phyloP scores from a whole-genome alignment of 1,140 invertebrate species.

The Leptinotarsa undecemlineata region DNA sequence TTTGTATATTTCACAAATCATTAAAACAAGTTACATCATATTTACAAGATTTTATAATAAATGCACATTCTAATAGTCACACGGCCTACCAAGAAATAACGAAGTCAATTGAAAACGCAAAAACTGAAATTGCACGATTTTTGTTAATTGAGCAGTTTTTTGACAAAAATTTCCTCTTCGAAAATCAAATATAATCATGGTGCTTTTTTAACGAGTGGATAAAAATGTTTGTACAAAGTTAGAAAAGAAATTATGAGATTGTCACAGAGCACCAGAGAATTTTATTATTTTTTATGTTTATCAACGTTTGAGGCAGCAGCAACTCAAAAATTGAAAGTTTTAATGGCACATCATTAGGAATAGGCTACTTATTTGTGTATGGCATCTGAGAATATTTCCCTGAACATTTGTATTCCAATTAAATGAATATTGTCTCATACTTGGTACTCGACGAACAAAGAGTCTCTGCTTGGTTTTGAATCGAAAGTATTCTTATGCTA shows the following conservation, averaged over 20 bases:
- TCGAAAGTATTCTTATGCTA: not conserved
- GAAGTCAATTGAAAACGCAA: constrained; percentile 27
- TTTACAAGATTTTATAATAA: constrained; percentile 45
- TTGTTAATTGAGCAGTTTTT: constrained; percentile 40
- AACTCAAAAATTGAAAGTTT: not conserved
- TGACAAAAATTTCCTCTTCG: not conserved
- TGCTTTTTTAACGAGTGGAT: constrained; percentile 41
- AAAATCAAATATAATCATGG: constrained; percentile 25
- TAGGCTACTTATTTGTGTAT: not conserved
- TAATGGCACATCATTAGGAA: not conserved
- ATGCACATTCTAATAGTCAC: constrained; percentile 52
- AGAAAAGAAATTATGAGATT: constrained; percentile 12
- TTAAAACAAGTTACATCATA: constrained; percentile 28
- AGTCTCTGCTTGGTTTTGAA: not conserved
- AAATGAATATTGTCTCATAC: not conserved
- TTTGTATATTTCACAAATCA: constrained; percentile 24
- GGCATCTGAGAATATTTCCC: not conserved
- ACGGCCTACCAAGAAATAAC: constrained; percentile 42
- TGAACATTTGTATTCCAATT: not conserved
- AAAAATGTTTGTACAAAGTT: constrained; percentile 1
- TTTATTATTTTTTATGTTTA: not conserved
- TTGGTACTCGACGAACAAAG: not conserved
- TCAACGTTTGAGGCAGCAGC: not conserved
- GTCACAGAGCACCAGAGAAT: constrained; percentile 27
- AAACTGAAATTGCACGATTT: constrained; percentile 29